A percentile compares a stretch with the other conserved stretches of the same genome.
Evolutionary conservation across 2,113 vertebrate genomes (phyloP).

Genomic region (Acanthisitta chloris): DNA sequence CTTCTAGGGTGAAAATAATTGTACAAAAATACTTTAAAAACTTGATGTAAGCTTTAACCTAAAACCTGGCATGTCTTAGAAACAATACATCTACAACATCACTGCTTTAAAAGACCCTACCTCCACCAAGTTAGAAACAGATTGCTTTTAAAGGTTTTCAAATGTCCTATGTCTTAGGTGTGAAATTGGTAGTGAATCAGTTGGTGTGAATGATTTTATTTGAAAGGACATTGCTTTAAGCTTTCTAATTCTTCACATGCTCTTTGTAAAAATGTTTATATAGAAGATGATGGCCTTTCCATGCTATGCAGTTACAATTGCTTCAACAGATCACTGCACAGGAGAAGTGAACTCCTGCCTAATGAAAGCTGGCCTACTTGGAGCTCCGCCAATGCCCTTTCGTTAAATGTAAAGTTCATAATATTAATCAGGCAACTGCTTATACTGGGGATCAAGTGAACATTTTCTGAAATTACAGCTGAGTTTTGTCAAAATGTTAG

Average conservation of each 20-base stretch:
- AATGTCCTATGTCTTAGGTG: conserved; percentile 49
- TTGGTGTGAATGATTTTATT: conserved; percentile 31
- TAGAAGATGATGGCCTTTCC: conserved; percentile 71
- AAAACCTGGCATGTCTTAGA: conserved; percentile 23
- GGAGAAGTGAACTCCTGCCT: conserved; percentile 67
- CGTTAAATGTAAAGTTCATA: conserved; percentile 64
- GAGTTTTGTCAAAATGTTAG: conserved; percentile 42
- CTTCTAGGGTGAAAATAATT: neutral
- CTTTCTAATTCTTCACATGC: conserved; percentile 66
- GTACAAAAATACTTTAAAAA: neutral
- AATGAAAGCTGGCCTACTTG: conserved; percentile 68
- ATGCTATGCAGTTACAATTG: conserved; percentile 66
- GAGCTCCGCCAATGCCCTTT: conserved; percentile 62
- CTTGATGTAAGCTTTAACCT: neutral
- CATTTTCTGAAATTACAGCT: conserved; percentile 43
- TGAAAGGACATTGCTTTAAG: conserved; percentile 40
- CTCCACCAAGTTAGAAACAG: neutral
- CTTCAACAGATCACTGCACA: conserved; percentile 78
- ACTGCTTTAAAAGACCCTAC: conserved; percentile 11
- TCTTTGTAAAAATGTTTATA: conserved; percentile 73
- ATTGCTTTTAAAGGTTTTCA: conserved; percentile 49
- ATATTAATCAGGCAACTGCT: conserved; percentile 71
- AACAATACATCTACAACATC: neutral
- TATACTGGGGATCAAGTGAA: conserved; percentile 47
- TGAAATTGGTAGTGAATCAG: conserved; percentile 55